A percentile compares a stretch with the other conserved stretches of the same genome.
These are phyloP conservation scores for Schizotus pectinicornis DNA, from an alignment of 2,888 invertebrate species.

Conservation along the genomic window DNA sequence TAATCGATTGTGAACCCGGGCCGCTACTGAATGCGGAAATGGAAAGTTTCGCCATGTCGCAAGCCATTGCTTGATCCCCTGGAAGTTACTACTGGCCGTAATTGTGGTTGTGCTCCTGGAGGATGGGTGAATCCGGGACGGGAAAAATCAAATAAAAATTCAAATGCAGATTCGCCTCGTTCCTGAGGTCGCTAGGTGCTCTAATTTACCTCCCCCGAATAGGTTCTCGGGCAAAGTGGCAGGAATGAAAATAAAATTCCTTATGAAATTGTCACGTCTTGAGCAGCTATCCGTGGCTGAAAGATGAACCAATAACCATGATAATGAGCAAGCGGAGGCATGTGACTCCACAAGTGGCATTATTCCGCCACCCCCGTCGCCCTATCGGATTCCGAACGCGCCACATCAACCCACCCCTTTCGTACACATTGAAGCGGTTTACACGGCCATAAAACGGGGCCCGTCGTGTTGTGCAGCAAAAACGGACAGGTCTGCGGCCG, in stretches of 20 bases:
- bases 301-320: constrained; percentile 47
- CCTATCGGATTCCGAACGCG: neutral
- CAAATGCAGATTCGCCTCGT: constrained; percentile 13
- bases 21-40: too few species aligned
- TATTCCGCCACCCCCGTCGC: constrained; percentile 2
- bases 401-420: neutral
- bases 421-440: constrained; percentile 1
- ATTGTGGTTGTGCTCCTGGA: neutral
- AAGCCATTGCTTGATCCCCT: too few species aligned
- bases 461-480: neutral
- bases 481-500: constrained; percentile 10
- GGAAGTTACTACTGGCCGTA: neutral
- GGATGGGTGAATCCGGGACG: neutral
- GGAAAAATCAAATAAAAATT: constrained; percentile 19
- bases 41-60: too few species aligned
- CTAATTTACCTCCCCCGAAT: constrained; percentile 21
- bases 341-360: constrained; percentile 41
- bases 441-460: constrained; percentile 1
- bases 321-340: constrained; percentile 40
- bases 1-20: too few species aligned
- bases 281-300: constrained; percentile 28
- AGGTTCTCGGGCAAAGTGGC: constrained; percentile 17
- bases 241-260: constrained; percentile 34
- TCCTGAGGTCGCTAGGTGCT: neutral
- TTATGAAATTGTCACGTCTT: constrained; percentile 43